A percentile compares a stretch with the other conserved stretches of the same genome.
Conservation (phyloP, 1,140 invertebrate genomes). For the Drosophila rhopaloa region DNA sequence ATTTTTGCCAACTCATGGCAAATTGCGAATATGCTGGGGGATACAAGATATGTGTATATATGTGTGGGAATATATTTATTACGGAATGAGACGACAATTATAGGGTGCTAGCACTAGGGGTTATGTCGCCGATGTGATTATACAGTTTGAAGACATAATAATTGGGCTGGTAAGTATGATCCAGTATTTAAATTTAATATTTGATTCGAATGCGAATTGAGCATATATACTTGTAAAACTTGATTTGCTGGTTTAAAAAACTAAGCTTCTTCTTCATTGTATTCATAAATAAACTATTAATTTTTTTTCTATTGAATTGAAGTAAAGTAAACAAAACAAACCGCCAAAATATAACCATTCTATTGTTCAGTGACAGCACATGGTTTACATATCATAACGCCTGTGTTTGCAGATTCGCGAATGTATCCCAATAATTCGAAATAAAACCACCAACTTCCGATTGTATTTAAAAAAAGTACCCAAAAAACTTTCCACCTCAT, state of each 20-base stretch:
- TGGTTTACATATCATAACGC: not conserved
- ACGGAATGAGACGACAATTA: slow-evolving; percentile 19
- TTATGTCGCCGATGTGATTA: not conserved
- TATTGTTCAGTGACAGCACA: not conserved
- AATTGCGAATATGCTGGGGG: slow-evolving; percentile 32
- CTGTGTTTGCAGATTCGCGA: not conserved
- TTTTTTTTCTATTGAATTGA: no score
- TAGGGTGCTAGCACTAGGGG: not conserved
- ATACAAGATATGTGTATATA: slow-evolving; percentile 11
- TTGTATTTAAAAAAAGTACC: not conserved
- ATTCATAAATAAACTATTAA: no score
- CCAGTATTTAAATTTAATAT: no score
- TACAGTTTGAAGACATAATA: not conserved
- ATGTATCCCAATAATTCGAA: no score
- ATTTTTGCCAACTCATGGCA: slow-evolving; percentile 48
- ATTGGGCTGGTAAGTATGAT: not conserved
- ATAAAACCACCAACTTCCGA: not conserved
- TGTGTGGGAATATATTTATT: slow-evolving; percentile 17
- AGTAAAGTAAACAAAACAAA: not conserved
- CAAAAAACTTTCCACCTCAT: slow-evolving; percentile 1
- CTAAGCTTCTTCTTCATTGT: no score
- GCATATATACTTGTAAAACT: no score
- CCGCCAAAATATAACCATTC: not conserved
- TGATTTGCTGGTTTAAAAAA: no score
- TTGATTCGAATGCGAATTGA: no score